Base-by-base conservation (phyloP, 1,140 invertebrate species). In the Frieseomelitta varia region DNA sequence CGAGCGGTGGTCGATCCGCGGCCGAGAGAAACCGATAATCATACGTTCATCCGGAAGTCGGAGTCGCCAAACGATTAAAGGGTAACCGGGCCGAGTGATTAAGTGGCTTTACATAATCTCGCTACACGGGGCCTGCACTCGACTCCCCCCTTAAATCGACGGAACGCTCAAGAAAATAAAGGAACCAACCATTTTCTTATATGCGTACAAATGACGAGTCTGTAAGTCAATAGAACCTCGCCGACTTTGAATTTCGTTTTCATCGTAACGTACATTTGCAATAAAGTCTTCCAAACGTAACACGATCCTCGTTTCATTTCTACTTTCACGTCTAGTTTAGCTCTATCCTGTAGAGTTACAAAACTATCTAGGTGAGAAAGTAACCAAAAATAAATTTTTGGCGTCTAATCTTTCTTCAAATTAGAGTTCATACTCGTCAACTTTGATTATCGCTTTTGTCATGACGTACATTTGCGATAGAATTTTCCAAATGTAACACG, bases 121-220 rank as follows among this genome's bases (percentile, higher is more conserved):
- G 63, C 72, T 75, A 63, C 68, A 88, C 79, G 79, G 73, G 51
- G 65, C 84, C 53, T 34, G 24, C 34, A 21, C 14, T 55, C 34
- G 73, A 51, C 69, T 47, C 75, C 79, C 1, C n/a, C n/a, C 56
- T 79, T 88, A 88, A 88, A 88, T 88, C 87, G 88, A 30, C 12
- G 86, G 76, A 79, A 76, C 39, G 67, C 39, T 4, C 27, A 71
- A 79, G 83, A 85, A 88, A 88, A 79, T 47, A 65, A 65, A 24
- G 69, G 77, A 47, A 73, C 11, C 39, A 34, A 55, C 17, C 3
- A 21, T n/a, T 34, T 8, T 21, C 6, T n/a, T 24, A 27, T 17
- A 6, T 56, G 1, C 17, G 2, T 27, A 27, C 63, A 65, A 12
- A 15, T n/a, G 15, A 30, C 2, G 30, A 4, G 27, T 27, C 61